Base-by-base conservation (phyloP, 2,113 vertebrate genomes). In the Acrocephalus arundinaceus region DNA sequence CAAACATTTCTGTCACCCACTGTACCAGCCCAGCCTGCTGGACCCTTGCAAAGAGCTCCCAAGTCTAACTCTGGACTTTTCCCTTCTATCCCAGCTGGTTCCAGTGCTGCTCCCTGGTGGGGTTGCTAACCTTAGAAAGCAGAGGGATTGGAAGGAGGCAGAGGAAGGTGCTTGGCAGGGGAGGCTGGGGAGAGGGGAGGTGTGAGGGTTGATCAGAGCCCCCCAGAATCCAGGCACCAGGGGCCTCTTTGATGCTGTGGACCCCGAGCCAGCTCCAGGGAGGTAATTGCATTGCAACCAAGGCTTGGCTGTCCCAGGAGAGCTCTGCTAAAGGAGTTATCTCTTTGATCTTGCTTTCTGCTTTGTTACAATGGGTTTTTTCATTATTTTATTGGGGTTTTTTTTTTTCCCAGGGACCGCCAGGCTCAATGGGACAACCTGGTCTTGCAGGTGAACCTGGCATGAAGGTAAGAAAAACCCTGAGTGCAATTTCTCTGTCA, bases 391-490 rank as follows among this genome's bases (percentile, higher is more conserved):
- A 23, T 55, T 51, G 48, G 48, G 2, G 4, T 18, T 33, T 67
- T 22, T 55, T 82, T 45, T 57, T 90, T 63, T 45, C 7, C 43
- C 97, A 99, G 99, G 99, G 99, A 74, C 98, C 97, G 0, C 98
- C 97, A 21, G 99, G 99, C 87, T 97, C 98, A 89, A 89, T 82
- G 21, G 99, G 99, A 71, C 99, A 99, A 54, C 97, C 94, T 54
- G 99, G 99, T 75, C 97, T 97, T 91, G 97, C 98, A 68, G 99
- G 99, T 85, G 99, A 99, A 97, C 92, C 97, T 37, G 99, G 99
- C 79, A 98, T 99, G 96, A 99, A 99, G 99, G 99, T 99, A 95
- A 98, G 85, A 84, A 79, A 92, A 85, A 2, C 28, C 39, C 24
- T 37, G n/a, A 37, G 22, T 46, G 58, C 13, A 13, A 33, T 37